Percentiles rank a stretch among this genome's conserved stretches.
These are phyloP conservation scores for Myrmophylax atrothorax DNA, from an alignment of 2,113 vertebrate genomes.

Conservation along the genomic window DNA sequence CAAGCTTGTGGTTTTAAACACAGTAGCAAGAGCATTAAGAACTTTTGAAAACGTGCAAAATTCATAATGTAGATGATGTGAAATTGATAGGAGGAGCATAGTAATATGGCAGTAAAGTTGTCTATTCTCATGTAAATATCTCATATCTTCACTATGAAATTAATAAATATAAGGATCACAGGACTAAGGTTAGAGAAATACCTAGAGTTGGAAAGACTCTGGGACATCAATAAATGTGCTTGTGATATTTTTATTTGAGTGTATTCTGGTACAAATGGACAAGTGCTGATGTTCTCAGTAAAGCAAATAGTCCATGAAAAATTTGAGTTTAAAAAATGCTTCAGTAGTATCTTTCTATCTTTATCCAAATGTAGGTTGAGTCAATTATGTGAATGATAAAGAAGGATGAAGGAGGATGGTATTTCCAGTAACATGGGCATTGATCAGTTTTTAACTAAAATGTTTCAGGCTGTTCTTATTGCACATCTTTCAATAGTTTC, in stretches of 20 bases:
- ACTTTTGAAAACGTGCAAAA: neutral
- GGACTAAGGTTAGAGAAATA: neutral
- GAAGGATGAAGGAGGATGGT: neutral
- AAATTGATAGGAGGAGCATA: neutral
- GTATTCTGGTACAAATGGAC: neutral
- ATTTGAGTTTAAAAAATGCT: constrained; percentile 15
- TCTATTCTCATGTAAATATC: neutral
- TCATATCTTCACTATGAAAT: neutral
- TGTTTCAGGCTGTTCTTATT: neutral
- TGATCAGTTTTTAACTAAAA: neutral
- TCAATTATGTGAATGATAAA: constrained; percentile 12
- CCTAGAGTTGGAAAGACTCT: neutral
- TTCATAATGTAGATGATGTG: neutral
- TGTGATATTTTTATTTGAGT: neutral
- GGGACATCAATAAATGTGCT: neutral
- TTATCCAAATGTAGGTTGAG: neutral
- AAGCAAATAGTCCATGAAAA: constrained; percentile 23
- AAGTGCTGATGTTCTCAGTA: neutral
- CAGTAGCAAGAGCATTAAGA: neutral
- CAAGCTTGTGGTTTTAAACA: neutral
- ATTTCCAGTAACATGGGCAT: neutral
- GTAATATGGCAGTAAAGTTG: neutral
- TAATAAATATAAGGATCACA: neutral
- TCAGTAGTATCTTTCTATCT: constrained; percentile 18
- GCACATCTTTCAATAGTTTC: neutral